Conservation (phyloP, 1,140 invertebrate species). For the Drosophila navojoa region DNA sequence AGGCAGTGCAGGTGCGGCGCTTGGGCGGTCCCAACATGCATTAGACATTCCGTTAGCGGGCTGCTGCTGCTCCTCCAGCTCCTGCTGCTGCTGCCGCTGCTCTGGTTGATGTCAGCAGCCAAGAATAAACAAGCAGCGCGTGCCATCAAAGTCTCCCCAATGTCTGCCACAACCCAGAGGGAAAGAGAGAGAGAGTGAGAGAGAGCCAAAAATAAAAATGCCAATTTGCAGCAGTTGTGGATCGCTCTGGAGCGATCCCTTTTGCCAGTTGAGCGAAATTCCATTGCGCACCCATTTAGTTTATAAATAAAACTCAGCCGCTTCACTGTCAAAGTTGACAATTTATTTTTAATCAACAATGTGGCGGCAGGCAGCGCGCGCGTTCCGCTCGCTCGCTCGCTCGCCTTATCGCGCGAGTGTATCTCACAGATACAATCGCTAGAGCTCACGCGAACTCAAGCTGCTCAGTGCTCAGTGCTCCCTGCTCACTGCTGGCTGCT, state of each 20-base stretch:
- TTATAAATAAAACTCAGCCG: slow-evolving; percentile 71
- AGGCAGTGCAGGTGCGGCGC: slow-evolving; percentile 35
- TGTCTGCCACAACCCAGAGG: slow-evolving; percentile 46
- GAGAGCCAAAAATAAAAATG: slow-evolving; percentile 60
- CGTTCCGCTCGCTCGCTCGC: slow-evolving; percentile 22
- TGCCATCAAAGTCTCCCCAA: slow-evolving; percentile 64
- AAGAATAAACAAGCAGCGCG: slow-evolving; percentile 31
- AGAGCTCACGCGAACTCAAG: slow-evolving; percentile 9
- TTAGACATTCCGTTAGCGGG: slow-evolving; percentile 45
- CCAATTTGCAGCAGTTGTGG: slow-evolving; percentile 28
- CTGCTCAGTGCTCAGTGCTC: not conserved
- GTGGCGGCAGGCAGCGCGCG: slow-evolving; percentile 27
- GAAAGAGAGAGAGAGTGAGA: slow-evolving; percentile 1
- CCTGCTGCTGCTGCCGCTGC: not conserved
- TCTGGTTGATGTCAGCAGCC: slow-evolving; percentile 29
- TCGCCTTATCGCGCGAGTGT: slow-evolving; percentile 40
- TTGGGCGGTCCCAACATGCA: slow-evolving; percentile 22
- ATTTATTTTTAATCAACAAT: slow-evolving; percentile 80
- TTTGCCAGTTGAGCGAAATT: slow-evolving; percentile 40
- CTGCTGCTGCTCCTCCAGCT: not conserved
- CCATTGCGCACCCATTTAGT: slow-evolving; percentile 50
- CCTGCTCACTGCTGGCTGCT: not conserved
- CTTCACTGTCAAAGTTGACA: slow-evolving; percentile 75
- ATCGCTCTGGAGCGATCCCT: slow-evolving; percentile 10
- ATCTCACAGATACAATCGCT: slow-evolving; percentile 51